Percentiles rank a stretch among this genome's conserved stretches.
Conservation (phyloP, 2,888 invertebrate genomes). For the Meloe dianella region DNA sequence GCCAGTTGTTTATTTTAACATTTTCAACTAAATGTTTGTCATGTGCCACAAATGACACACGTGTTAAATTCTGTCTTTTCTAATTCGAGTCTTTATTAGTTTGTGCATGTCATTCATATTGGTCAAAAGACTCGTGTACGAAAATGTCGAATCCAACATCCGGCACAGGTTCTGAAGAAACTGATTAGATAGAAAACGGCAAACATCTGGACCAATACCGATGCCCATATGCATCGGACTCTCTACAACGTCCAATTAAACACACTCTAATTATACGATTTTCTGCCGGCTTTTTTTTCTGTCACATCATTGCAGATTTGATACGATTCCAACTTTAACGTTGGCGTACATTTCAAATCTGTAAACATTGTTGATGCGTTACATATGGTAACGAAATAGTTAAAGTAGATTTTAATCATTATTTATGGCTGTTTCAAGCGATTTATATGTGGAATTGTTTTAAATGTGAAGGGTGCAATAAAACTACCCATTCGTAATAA, state of each 20-base stretch:
- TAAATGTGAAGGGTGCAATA: too few species aligned
- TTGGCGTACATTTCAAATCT: background rate
- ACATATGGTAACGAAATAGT: too few species aligned
- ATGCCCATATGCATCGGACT: slow-evolving; percentile 6
- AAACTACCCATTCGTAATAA: too few species aligned
- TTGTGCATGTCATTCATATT: background rate
- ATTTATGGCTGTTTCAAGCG: too few species aligned
- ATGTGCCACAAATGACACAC: background rate
- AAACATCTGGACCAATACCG: slow-evolving; percentile 11
- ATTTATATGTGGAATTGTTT: too few species aligned
- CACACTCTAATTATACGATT: slow-evolving; percentile 10
- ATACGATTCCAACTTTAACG: background rate
- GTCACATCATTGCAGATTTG: background rate
- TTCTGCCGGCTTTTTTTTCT: background rate
- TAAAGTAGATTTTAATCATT: too few species aligned
- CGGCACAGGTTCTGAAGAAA: background rate
- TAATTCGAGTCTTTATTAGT: background rate
- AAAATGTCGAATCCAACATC: background rate
- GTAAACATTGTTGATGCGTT: background rate
- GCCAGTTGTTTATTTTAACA: background rate
- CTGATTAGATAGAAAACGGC: background rate
- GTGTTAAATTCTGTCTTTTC: slow-evolving; percentile 5
- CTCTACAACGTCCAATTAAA: slow-evolving; percentile 16
- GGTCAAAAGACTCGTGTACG: background rate
- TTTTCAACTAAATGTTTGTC: background rate